Evolutionary conservation across 2,113 vertebrate genomes (phyloP).

Genomic region (Danionella cerebrum): DNA sequence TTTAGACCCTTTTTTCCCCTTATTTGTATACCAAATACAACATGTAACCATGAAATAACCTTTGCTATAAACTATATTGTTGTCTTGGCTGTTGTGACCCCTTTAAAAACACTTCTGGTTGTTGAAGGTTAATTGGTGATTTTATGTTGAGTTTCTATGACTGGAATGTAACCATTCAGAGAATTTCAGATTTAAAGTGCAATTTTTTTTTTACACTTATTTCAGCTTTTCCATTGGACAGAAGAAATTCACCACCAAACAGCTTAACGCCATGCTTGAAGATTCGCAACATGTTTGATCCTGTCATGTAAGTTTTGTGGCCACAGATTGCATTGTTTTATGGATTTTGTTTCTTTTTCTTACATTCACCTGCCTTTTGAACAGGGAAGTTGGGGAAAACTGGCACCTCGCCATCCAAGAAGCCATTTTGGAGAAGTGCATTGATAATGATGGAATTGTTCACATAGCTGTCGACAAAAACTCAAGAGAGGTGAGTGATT

Average conservation of each 20-base stretch:
- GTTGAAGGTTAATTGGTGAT: too few relatives aligned
- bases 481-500: constrained; percentile 79
- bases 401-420: constrained; percentile 97
- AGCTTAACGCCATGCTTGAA: constrained; percentile 96
- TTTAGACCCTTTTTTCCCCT: too few relatives aligned
- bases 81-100: too few relatives aligned
- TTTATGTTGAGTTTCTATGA: too few relatives aligned
- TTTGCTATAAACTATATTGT: too few relatives aligned
- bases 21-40: too few relatives aligned
- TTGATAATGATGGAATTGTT: constrained; percentile 96
- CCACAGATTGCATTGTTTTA: background rate
- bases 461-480: constrained; percentile 97
- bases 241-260: constrained; percentile 95
- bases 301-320: constrained; percentile 87
- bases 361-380: background rate
- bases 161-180: too few relatives aligned
- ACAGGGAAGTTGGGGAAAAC: constrained; percentile 95
- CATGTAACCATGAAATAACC: too few relatives aligned
- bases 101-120: too few relatives aligned
- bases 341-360: background rate
- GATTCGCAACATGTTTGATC: constrained; percentile 99
- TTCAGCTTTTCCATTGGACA: constrained; percentile 91
- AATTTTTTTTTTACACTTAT: too few relatives aligned
- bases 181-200: background rate
- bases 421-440: constrained; percentile 97